Percentiles rank a stretch among this genome's conserved stretches.
phyloP scores from a whole-genome alignment of 2,888 invertebrate species.

The Tenthredo livida region DNA sequence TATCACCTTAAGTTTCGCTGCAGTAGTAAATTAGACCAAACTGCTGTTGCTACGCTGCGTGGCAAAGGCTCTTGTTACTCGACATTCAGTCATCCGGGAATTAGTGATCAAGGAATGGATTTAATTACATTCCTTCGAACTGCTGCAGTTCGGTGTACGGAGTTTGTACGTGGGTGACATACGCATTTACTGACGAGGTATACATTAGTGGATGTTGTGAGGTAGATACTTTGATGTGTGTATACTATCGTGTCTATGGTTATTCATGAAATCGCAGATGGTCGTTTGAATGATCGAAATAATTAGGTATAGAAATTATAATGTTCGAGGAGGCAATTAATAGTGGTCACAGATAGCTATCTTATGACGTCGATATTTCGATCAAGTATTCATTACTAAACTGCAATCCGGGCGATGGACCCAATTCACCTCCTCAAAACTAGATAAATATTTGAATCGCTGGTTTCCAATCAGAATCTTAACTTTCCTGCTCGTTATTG shows the following conservation, averaged over 20 bases:
- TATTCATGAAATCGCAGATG: not conserved
- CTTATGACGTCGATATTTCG: not conserved
- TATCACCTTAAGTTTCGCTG: slow-evolving; percentile 51
- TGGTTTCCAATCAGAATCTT: not conserved
- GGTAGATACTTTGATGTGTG: not conserved
- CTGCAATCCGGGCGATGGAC: not conserved
- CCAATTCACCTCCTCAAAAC: not conserved
- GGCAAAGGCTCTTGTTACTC: slow-evolving; percentile 35
- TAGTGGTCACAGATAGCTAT: slow-evolving; percentile 14
- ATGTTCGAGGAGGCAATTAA: slow-evolving; percentile 31
- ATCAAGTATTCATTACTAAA: slow-evolving; percentile 1
- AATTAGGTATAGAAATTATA: slow-evolving; percentile 41
- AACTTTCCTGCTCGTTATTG: not conserved
- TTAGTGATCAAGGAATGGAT: slow-evolving; percentile 45
- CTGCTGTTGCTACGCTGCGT: slow-evolving; percentile 19
- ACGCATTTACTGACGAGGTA: not conserved
- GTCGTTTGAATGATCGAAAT: slow-evolving; percentile 37
- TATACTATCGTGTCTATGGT: not conserved
- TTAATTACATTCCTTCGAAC: slow-evolving; percentile 45
- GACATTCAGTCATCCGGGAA: slow-evolving; percentile 34
- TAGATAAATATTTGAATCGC: not conserved
- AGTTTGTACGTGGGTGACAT: not conserved
- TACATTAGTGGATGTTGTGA: not conserved
- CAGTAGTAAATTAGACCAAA: slow-evolving; percentile 47
- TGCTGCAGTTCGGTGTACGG: not conserved